These are phyloP conservation scores for Spodoptera litura DNA, from an alignment of 1,140 invertebrate genomes.

Conservation along the genomic window DNA sequence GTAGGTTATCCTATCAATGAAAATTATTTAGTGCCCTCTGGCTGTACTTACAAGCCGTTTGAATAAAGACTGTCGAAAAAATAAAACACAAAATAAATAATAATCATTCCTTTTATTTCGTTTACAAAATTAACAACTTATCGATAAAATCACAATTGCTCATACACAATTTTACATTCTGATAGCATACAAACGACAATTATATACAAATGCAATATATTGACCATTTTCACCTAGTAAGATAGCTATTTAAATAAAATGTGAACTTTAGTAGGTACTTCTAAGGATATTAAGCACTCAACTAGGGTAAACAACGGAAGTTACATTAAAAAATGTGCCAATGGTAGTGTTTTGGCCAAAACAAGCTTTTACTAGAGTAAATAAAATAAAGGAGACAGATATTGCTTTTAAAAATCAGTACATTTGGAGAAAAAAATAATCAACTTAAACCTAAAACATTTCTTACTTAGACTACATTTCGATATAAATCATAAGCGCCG, in stretches of 20 bases:
- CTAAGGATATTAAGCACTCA: background rate
- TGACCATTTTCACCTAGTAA: slow-evolving; percentile 20
- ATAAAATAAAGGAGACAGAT: no score
- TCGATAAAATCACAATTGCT: slow-evolving; percentile 46
- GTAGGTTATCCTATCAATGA: no score
- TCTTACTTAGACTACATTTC: no score
- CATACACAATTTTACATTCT: slow-evolving; percentile 44
- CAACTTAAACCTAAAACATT: no score
- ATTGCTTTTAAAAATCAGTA: no score
- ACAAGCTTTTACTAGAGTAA: no score
- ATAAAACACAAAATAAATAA: slow-evolving; percentile 33
- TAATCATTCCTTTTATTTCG: slow-evolving; percentile 42
- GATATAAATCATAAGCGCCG: no score
- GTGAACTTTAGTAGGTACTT: background rate
- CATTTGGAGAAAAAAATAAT: no score
- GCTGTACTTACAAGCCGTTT: no score
- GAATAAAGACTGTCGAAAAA: background rate
- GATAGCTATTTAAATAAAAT: background rate
- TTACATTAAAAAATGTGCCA: no score
- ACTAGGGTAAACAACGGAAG: background rate
- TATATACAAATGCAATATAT: slow-evolving; percentile 44
- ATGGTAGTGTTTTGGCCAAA: no score
- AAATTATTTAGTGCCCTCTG: no score
- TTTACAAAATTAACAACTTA: slow-evolving; percentile 50
- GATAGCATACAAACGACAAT: slow-evolving; percentile 33